Base-by-base conservation (phyloP, 2,888 invertebrate species). In the Choristoneura rosaceana region DNA sequence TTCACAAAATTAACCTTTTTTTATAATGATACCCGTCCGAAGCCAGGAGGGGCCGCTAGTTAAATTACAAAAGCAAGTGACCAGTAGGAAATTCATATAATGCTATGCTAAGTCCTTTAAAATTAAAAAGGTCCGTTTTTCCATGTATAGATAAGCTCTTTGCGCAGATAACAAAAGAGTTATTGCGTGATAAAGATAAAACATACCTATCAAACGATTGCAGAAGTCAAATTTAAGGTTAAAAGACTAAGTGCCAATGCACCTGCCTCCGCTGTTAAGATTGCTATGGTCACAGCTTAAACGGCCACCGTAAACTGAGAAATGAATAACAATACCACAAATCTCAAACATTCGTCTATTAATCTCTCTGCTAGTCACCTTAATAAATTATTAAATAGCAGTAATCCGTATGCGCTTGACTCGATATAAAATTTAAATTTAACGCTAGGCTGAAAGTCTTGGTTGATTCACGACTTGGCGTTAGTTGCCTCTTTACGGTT, bases 281-380 rank as follows among this genome's bases (percentile, higher is more conserved):
- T 38, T 34, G 10, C 65, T 38, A 17, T 38, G 52, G 3, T 10
- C 38, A 10, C 34, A 65, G 52, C 52, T 45, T 83, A 52, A 81
- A 82, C 82, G 77, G 82, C 84, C 79, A 82, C 80, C 81, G 79
- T 84, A 82, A 84, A 87, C 45, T 68, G 73, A 60, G 52, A 70
- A 76, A 82, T 77, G 70, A 78, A 81, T 82, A 86, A 84, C 84
- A 85, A 82, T 83, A 78, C 78, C 77, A 82, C 82, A 85, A 86
- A 83, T 85, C 81, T 82, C 80, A 38, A 55, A 66, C 52, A 66
- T 66, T 55, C 17, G 17, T 41, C 55, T 55, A 55, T 66, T 41
- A 55, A 55, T 66, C 65, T 55, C 38, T 66, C 41, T 55, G 15
- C 41, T 38, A 41, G 52, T 52, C n/a, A 33, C 55, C 8, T 55